Base-by-base conservation (phyloP, 2,797 vertebrate species). In the Cryptoblepharus egeriae region DNA sequence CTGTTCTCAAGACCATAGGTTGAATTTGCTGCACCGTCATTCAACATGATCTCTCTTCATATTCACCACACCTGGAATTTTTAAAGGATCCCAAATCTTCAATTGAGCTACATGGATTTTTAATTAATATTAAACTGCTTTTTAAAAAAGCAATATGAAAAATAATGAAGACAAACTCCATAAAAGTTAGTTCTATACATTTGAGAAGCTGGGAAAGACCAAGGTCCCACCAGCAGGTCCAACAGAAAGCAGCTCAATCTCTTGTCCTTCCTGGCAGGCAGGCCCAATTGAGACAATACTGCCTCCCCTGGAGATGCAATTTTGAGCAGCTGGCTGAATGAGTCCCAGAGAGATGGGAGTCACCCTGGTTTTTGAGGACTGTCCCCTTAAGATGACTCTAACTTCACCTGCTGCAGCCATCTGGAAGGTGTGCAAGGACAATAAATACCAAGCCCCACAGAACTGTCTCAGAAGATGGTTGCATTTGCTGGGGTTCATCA, bases 41-140 rank as follows among this genome's bases (percentile, higher is more conserved):
- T 2, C 49, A 52, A 16, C 49, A 52, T 16, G 22, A 22, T 24
- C 1, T 22, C 57, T 58, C 20, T 58, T 58, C 2, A 58, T 2
- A 58, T 24, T 15, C 57, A 58, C 20, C 57, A 58, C 1, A 2
- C 57, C 22, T 24, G 57, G 57, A 3, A 24, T 87, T 87, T 85
- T 86, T 88, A 82, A 75, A 92, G 90, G 90, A 93, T 88, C 79
- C 87, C 88, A 87, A 92, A 91, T 83, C 90, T 84, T 82, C 84
- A 88, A 87, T 91, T 93, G 93, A 94, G 94, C 94, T 95, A 93
- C 92, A 93, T 86, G 91, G 76, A 82, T 84, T 88, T 92, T 89
- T 87, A 91, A 94, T 93, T 81, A 92, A 90, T 80, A 94, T 90
- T 92, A 95, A 94, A 93, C 85, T 89, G 93, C 85, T 93, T 94